These are phyloP conservation scores for Gracilinanus agilis DNA, from an alignment of 2,113 vertebrate genomes.

Conservation along the genomic window DNA sequence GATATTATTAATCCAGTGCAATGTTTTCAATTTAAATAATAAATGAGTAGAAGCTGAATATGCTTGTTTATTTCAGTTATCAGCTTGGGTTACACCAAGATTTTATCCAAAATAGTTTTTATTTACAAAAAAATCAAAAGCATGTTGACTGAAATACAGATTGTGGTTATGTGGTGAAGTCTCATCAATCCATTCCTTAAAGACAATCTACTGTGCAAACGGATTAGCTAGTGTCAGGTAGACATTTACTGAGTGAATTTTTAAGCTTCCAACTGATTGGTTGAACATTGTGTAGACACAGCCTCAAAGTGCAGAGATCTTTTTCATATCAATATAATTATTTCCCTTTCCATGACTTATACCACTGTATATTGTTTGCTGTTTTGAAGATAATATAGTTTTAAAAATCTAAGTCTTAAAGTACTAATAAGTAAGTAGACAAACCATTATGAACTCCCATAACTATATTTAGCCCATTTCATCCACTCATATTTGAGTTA, in stretches of 20 bases:
- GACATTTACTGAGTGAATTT: background rate
- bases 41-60: constrained; percentile 37
- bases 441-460: background rate
- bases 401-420: background rate
- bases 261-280: background rate
- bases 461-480: background rate
- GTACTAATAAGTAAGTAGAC: background rate
- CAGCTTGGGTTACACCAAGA: constrained; percentile 21
- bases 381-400: constrained; percentile 27
- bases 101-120: constrained; percentile 49
- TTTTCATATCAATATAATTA: background rate
- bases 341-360: constrained; percentile 11
- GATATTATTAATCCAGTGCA: constrained; percentile 30
- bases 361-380: constrained; percentile 55
- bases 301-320: background rate
- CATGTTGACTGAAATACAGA: constrained; percentile 34
- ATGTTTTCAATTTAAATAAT: constrained; percentile 35
- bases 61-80: constrained; percentile 42
- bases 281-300: background rate
- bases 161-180: background rate
- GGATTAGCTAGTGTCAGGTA: constrained; percentile 1
- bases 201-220: background rate
- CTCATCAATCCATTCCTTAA: constrained; percentile 43
- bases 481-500: background rate
- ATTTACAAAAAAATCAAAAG: constrained; percentile 24